These are phyloP conservation scores for Campoplex nolae DNA, from an alignment of 2,888 invertebrate species.

Conservation along the genomic window DNA sequence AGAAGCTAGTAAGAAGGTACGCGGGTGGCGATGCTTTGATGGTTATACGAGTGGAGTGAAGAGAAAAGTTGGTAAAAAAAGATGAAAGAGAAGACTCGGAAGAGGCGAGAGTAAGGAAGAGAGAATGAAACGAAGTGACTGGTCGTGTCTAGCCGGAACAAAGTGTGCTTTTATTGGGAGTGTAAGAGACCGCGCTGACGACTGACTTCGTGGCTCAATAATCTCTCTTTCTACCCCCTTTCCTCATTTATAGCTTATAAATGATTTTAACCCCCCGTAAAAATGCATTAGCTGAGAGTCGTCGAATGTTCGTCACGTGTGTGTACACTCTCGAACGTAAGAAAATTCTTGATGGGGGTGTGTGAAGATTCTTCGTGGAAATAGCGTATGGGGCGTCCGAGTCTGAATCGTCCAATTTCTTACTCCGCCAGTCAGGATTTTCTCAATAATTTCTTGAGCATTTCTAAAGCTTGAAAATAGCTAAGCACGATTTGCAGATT, in stretches of 20 bases:
- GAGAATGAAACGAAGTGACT: constrained; percentile 78
- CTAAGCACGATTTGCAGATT: background rate
- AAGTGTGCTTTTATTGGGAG: constrained; percentile 83
- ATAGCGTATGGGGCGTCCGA: constrained; percentile 34
- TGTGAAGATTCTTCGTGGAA: constrained; percentile 50
- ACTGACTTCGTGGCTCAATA: constrained; percentile 77
- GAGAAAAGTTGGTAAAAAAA: constrained; percentile 33
- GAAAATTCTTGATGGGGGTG: constrained; percentile 43
- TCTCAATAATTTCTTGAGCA: background rate
- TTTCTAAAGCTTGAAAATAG: background rate
- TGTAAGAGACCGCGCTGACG: constrained; percentile 75
- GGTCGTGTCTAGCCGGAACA: constrained; percentile 81
- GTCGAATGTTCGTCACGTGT: constrained; percentile 53
- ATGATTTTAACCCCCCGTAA: constrained; percentile 84
- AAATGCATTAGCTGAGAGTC: constrained; percentile 81
- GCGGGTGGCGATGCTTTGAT: constrained; percentile 37
- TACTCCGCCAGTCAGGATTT: background rate
- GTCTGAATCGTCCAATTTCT: background rate
- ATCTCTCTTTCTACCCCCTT: constrained; percentile 65
- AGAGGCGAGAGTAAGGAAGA: constrained; percentile 56
- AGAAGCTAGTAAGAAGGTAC: constrained; percentile 66
- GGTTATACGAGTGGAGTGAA: constrained; percentile 47
- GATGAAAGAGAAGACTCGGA: constrained; percentile 71
- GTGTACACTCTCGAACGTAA: background rate
- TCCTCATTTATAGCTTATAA: constrained; percentile 84